Percentiles rank a stretch among this genome's conserved stretches.
Conservation (phyloP, 92 coral and sea anemone species). For the Hydrozoanthus gracilis region DNA sequence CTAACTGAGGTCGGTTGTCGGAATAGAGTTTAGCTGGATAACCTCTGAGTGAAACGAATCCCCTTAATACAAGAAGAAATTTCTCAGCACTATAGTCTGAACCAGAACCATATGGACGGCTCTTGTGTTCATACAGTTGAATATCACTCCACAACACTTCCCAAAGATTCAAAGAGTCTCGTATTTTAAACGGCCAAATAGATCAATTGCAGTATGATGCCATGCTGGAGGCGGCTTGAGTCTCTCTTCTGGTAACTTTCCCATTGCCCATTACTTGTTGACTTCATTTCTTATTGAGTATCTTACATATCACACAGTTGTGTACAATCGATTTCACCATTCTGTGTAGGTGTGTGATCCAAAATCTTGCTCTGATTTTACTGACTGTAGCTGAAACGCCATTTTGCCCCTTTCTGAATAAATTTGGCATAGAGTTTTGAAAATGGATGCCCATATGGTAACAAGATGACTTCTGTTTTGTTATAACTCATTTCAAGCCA, state of each 20-base stretch:
- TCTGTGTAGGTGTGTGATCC: constrained; percentile 55
- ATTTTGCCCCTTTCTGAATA: constrained; percentile 54
- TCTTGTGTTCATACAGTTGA: constrained; percentile 8
- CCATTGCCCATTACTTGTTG: constrained; percentile 5
- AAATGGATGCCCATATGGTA: constrained; percentile 38
- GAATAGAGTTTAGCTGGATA: constrained; percentile 32
- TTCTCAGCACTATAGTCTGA: constrained; percentile 45
- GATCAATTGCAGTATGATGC: constrained; percentile 2
- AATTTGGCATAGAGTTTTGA: constrained; percentile 51
- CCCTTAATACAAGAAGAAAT: constrained; percentile 36
- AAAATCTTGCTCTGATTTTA: constrained; percentile 51
- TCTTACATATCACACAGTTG: constrained; percentile 48
- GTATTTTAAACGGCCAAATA: background rate
- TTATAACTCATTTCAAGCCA: constrained; percentile 51
- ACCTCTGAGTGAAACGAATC: constrained; percentile 46
- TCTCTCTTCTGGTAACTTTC: constrained; percentile 45
- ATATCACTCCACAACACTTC: no score
- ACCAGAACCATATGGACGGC: constrained; percentile 40
- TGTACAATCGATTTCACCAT: constrained; percentile 46
- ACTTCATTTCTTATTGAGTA: background rate
- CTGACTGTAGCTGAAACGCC: constrained; percentile 49
- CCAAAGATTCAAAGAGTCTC: background rate
- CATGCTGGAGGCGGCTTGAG: constrained; percentile 43
- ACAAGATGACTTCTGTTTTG: constrained; percentile 16
- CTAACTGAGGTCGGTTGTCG: constrained; percentile 40